These are phyloP conservation scores for Apodemus agrarius DNA, from an alignment of 2,797 vertebrate species.

Conservation along the genomic window DNA sequence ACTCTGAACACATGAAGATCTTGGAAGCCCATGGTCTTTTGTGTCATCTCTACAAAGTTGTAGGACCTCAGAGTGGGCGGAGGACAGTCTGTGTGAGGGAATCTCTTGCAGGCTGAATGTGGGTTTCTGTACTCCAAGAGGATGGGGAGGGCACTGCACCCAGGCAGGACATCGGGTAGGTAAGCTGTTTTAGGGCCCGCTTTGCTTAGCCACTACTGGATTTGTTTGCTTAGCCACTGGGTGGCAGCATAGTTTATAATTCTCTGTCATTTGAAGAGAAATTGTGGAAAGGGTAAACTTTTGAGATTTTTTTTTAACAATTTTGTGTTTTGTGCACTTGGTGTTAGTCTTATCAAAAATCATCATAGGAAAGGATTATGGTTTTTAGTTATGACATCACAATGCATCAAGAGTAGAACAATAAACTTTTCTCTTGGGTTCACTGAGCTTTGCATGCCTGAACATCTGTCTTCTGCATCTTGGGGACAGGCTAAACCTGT, in stretches of 20 bases:
- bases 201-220: background rate
- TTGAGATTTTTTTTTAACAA: constrained; percentile 9
- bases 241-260: constrained; percentile 70
- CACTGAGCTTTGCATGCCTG: background rate
- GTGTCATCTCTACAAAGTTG: background rate
- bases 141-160: constrained; percentile 36
- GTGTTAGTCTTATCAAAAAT: constrained; percentile 13
- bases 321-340: constrained; percentile 45
- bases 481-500: background rate
- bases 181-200: background rate
- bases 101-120: background rate
- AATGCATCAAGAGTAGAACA: constrained; percentile 36
- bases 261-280: constrained; percentile 44
- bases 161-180: background rate
- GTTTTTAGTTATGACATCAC: constrained; percentile 54
- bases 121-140: background rate
- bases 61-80: background rate
- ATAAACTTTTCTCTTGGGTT: constrained; percentile 59
- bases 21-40: background rate
- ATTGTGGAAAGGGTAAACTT: constrained; percentile 52
- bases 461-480: background rate
- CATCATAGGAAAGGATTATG: constrained; percentile 32
- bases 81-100: constrained; percentile 40
- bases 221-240: constrained; percentile 63
- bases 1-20: constrained; percentile 84